Evolutionary conservation across 2,888 invertebrate species (phyloP).

Genomic region (Apamea anceps): DNA sequence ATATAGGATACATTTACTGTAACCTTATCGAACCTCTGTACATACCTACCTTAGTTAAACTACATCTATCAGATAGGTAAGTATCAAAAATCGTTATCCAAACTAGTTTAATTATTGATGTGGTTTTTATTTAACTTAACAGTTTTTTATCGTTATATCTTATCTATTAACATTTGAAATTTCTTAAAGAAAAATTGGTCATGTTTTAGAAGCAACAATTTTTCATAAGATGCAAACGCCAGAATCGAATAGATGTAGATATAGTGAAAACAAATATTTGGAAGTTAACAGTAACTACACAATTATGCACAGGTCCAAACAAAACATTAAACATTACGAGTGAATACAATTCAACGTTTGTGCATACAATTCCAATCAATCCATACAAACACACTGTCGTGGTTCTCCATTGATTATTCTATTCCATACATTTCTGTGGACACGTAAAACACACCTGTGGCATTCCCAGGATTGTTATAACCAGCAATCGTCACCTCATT

Average conservation of each 20-base stretch:
- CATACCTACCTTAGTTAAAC: background rate
- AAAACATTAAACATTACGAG: slow-evolving; percentile 14
- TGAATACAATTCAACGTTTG: background rate
- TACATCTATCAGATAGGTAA: no score
- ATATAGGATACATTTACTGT: background rate
- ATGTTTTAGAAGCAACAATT: background rate
- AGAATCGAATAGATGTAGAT: background rate
- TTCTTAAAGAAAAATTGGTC: background rate
- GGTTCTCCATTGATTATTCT: slow-evolving; percentile 48
- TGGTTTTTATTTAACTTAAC: slow-evolving; percentile 26
- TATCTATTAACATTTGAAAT: background rate
- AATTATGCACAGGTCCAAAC: slow-evolving; percentile 18
- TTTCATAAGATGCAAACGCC: background rate
- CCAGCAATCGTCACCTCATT: slow-evolving; percentile 84
- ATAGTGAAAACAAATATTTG: background rate
- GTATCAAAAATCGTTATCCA: background rate
- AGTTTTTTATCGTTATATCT: background rate
- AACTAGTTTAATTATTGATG: slow-evolving; percentile 1
- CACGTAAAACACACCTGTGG: slow-evolving; percentile 84
- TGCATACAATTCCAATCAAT: slow-evolving; percentile 14
- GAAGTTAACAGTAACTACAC: background rate
- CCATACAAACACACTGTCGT: slow-evolving; percentile 6
- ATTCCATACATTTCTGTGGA: slow-evolving; percentile 81
- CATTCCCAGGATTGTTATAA: slow-evolving; percentile 85
- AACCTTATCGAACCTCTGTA: background rate